Evolutionary conservation across 2,113 vertebrate species (phyloP).

Genomic region (Gallinago paraguaiae): DNA sequence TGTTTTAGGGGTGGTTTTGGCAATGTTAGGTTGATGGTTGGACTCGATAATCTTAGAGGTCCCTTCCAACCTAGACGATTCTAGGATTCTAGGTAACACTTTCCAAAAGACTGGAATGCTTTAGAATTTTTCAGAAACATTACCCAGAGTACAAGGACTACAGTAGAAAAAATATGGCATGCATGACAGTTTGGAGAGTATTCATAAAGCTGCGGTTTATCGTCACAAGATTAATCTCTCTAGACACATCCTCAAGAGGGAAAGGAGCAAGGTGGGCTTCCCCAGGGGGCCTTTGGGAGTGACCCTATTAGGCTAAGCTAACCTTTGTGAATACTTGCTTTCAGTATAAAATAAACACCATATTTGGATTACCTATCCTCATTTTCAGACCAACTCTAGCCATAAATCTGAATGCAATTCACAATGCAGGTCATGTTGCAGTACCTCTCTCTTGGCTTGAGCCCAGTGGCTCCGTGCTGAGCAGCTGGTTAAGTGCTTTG

Average conservation of each 20-base stretch:
- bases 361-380: neutral
- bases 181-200: neutral
- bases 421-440: neutral
- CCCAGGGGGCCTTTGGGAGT: neutral
- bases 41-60: no score
- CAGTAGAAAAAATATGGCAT: neutral
- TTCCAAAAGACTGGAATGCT: neutral
- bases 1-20: no score
- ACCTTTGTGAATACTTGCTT: neutral
- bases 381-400: neutral
- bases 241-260: neutral
- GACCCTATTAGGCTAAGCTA: neutral
- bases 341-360: neutral
- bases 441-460: neutral
- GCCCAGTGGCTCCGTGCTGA: neutral
- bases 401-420: constrained; percentile 12
- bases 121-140: neutral
- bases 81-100: neutral
- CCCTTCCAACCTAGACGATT: no score
- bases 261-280: neutral
- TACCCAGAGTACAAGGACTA: neutral
- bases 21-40: no score
- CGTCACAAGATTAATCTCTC: neutral
- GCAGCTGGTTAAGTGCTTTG: neutral
- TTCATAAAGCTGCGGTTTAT: neutral